Evolutionary conservation across 2,888 invertebrate genomes (phyloP).

Genomic region (Hydraecia micacea): DNA sequence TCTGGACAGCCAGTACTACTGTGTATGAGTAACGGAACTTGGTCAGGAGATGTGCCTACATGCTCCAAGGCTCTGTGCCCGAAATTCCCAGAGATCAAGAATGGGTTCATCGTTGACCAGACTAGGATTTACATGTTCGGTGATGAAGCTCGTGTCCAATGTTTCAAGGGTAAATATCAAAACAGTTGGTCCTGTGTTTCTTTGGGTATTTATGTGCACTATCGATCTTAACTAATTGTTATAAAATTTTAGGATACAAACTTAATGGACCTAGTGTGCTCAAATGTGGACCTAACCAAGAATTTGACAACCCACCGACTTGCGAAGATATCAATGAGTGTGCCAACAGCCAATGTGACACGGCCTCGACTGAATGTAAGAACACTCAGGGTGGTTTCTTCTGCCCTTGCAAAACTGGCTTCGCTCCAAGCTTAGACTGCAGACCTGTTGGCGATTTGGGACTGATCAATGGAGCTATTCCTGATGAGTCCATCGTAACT

Average conservation of each 20-base stretch:
- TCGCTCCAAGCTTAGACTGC: constrained; percentile 96
- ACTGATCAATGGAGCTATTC: constrained; percentile 96
- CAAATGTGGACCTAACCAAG: constrained; percentile 95
- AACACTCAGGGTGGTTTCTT: constrained; percentile 97
- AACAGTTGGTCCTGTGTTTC: background rate
- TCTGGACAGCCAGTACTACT: constrained; percentile 97
- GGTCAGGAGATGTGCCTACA: constrained; percentile 97
- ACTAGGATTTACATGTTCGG: constrained; percentile 94
- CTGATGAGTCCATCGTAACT: constrained; percentile 96
- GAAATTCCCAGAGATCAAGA: constrained; percentile 94
- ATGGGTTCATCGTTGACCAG: constrained; percentile 96
- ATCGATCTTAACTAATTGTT: background rate
- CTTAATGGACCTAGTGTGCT: constrained; percentile 95
- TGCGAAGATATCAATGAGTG: constrained; percentile 98
- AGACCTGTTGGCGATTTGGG: constrained; percentile 97
- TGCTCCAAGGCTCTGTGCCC: constrained; percentile 95
- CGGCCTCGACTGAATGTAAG: constrained; percentile 96
- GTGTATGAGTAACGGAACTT: constrained; percentile 98
- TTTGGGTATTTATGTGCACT: background rate
- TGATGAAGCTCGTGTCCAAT: constrained; percentile 97
- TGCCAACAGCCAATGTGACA: constrained; percentile 96
- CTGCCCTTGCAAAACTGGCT: constrained; percentile 96
- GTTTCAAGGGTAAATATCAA: constrained; percentile 91
- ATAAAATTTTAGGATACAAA: constrained; percentile 92
- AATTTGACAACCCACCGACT: constrained; percentile 95